Conservation (phyloP, 2,113 vertebrate genomes). For the Sphaerodactylus townsendi region DNA sequence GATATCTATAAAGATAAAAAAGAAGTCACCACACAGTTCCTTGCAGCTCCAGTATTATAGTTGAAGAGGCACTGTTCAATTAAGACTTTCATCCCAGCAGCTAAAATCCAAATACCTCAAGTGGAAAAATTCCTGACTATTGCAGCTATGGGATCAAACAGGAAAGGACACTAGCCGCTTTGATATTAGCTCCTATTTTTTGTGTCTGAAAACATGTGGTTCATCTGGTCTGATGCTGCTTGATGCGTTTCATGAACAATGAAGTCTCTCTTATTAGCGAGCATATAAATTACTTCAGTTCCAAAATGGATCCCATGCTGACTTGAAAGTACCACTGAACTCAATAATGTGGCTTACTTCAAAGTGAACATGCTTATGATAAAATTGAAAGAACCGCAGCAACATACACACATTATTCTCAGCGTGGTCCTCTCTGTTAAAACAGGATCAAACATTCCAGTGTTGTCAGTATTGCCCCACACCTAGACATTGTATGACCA, state of each 20-base stretch:
- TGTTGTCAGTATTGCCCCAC: neutral
- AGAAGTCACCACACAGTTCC: neutral
- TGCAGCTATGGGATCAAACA: neutral
- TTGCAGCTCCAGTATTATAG: neutral
- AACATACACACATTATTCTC: neutral
- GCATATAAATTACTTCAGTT: neutral
- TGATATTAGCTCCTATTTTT: neutral
- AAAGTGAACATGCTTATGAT: neutral
- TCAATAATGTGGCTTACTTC: neutral
- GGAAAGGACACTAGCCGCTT: neutral
- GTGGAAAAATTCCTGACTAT: fast-evolving
- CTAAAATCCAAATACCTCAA: neutral
- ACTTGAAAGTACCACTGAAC: neutral
- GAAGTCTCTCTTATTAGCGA: neutral
- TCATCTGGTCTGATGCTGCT: neutral
- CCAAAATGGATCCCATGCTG: neutral
- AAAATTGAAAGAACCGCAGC: neutral
- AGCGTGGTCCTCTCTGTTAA: neutral
- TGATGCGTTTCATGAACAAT: neutral
- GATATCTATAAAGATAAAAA: slow-evolving; percentile 81
- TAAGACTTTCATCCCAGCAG: neutral
- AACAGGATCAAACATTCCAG: neutral
- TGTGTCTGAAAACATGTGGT: neutral
- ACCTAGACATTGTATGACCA: neutral
- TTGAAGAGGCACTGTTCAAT: neutral